Conservation (phyloP, 2,888 invertebrate genomes). For the Autographa gamma region DNA sequence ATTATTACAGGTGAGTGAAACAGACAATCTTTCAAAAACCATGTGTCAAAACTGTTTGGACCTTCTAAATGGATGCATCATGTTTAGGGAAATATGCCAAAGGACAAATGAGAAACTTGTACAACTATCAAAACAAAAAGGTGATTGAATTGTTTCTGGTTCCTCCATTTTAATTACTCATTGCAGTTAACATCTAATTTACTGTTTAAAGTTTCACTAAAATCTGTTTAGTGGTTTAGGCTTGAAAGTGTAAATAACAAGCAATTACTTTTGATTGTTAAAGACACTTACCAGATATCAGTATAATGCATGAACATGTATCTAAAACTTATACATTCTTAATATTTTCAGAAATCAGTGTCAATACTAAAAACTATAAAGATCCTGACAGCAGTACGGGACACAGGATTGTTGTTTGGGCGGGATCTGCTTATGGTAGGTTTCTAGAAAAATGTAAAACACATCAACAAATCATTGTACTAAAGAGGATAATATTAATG, state of each 20-base stretch:
- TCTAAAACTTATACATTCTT: not conserved
- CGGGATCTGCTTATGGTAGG: not conserved
- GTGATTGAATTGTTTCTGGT: conserved; percentile 54
- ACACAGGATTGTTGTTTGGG: not conserved
- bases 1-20: conserved; percentile 71
- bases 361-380: not conserved
- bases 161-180: too few relatives aligned
- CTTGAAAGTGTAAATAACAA: too few relatives aligned
- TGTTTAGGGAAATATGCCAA: conserved; percentile 82
- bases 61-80: conserved; percentile 81
- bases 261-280: too few relatives aligned
- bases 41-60: conserved; percentile 81
- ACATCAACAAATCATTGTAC: too few relatives aligned
- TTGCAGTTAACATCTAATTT: too few relatives aligned
- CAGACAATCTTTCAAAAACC: conserved; percentile 74
- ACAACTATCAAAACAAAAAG: conserved; percentile 76
- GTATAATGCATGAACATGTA: too few relatives aligned
- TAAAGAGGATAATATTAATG: too few relatives aligned
- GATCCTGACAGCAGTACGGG: not conserved
- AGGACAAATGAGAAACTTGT: conserved; percentile 70
- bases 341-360: not conserved
- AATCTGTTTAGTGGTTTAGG: too few relatives aligned
- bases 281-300: too few relatives aligned
- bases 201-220: too few relatives aligned
- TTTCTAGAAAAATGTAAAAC: not conserved